Conservation (phyloP, 2,888 invertebrate genomes). For the Dasypolia templi region DNA sequence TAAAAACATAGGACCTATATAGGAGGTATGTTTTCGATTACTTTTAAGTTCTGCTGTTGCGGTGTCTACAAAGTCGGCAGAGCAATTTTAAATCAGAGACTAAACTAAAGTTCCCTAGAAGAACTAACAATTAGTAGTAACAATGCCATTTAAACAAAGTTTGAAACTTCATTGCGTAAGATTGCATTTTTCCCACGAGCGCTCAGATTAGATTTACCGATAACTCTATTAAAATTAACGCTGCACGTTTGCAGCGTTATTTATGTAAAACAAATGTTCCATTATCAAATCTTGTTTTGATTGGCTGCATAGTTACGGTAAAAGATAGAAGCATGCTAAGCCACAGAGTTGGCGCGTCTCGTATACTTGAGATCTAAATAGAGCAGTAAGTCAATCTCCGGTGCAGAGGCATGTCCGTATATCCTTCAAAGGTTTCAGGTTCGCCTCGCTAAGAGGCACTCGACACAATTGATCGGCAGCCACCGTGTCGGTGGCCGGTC, state of each 20-base stretch:
- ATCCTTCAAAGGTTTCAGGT: slow-evolving; percentile 75
- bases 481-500: slow-evolving; percentile 71
- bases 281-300: slow-evolving; percentile 24
- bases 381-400: slow-evolving; percentile 82
- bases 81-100: slow-evolving; percentile 17
- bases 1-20: too few species aligned
- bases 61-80: not conserved
- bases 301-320: slow-evolving; percentile 12
- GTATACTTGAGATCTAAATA: slow-evolving; percentile 53
- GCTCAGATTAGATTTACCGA: slow-evolving; percentile 49
- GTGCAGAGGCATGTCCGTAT: slow-evolving; percentile 75
- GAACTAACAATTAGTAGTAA: slow-evolving; percentile 31
- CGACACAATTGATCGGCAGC: slow-evolving; percentile 74
- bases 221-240: slow-evolving; percentile 50
- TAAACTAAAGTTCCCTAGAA: slow-evolving; percentile 21
- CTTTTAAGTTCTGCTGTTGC: too few species aligned
- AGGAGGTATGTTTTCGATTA: too few species aligned
- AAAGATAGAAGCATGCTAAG: slow-evolving; percentile 17
- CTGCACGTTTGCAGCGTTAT: slow-evolving; percentile 23
- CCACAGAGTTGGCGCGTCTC: slow-evolving; percentile 19
- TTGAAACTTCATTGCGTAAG: slow-evolving; percentile 46
- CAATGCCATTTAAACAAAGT: slow-evolving; percentile 37
- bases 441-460: slow-evolving; percentile 70
- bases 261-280: slow-evolving; percentile 19
- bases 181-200: slow-evolving; percentile 54